A percentile compares a stretch with the other conserved stretches of the same genome.
phyloP scores from a whole-genome alignment of 2,888 invertebrate genomes.

The Drosophila mettleri region DNA sequence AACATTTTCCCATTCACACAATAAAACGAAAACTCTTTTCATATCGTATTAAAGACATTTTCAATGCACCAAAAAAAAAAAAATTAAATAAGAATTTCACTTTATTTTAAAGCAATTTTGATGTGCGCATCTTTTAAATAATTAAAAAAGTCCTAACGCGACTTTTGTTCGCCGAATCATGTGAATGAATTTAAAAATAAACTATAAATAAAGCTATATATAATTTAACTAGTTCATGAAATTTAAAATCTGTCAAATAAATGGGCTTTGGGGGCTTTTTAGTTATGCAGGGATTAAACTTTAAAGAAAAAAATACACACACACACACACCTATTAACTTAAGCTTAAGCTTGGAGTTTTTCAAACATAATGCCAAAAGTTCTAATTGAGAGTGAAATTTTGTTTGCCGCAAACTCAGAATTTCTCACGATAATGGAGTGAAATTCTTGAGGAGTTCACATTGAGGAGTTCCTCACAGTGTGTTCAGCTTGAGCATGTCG shows the following conservation, averaged over 20 bases:
- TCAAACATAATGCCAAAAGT: not conserved
- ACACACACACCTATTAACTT: no score
- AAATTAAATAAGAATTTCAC: conserved; percentile 10
- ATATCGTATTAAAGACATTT: conserved; percentile 41
- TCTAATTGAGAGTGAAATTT: conserved; percentile 6
- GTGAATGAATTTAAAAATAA: not conserved
- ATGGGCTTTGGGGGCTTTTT: not conserved
- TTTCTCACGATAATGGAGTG: conserved; percentile 59
- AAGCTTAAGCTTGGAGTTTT: no score
- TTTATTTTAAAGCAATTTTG: conserved; percentile 9
- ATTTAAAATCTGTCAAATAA: not conserved
- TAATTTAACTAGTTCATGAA: not conserved
- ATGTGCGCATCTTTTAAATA: conserved; percentile 45
- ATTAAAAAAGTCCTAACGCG: conserved; percentile 37
- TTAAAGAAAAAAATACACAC: not conserved
- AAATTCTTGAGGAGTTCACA: conserved; percentile 10
- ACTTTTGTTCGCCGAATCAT: not conserved
- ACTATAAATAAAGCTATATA: not conserved
- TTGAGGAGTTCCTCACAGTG: conserved; percentile 21
- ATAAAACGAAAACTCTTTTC: conserved; percentile 38
- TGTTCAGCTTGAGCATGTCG: conserved; percentile 36
- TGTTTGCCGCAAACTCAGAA: conserved; percentile 31
- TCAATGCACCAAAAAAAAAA: conserved; percentile 35
- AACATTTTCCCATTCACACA: conserved; percentile 29
- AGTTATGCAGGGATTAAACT: not conserved